Evolutionary conservation across 1,140 invertebrate species (phyloP).

Genomic region (Zaprionus ornatus): DNA sequence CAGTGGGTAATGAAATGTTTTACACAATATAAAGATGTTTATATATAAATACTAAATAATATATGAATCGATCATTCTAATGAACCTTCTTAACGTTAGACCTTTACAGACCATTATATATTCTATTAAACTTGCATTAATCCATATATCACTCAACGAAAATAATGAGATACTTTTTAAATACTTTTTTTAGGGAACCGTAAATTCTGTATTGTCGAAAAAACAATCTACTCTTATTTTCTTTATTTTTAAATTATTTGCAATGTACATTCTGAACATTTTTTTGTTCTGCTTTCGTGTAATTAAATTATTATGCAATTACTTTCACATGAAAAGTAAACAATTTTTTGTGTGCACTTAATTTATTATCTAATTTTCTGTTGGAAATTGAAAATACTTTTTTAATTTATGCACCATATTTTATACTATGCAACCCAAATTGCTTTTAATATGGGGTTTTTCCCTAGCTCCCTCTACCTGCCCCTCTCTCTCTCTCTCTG

Average conservation of each 20-base stretch:
- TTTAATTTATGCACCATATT: constrained; percentile 35
- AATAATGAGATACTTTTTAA: no score
- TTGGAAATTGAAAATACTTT: constrained; percentile 26
- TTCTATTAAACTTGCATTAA: no score
- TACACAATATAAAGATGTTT: neutral
- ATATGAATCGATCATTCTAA: no score
- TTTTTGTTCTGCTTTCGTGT: constrained; percentile 6
- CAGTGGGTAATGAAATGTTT: neutral
- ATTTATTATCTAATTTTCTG: constrained; percentile 24
- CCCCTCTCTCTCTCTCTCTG: neutral
- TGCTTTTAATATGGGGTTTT: constrained; percentile 18
- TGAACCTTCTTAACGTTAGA: no score
- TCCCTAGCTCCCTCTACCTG: neutral
- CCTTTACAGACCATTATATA: no score
- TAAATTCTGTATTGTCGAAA: neutral
- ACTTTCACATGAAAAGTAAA: constrained; percentile 14
- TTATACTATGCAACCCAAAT: constrained; percentile 14
- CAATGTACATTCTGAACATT: neutral
- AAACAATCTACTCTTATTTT: neutral
- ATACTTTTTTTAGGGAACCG: no score
- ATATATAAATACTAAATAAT: no score
- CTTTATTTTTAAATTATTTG: neutral
- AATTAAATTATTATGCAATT: constrained; percentile 49
- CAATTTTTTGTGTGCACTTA: constrained; percentile 7
- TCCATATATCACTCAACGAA: neutral